Conservation (phyloP, 2,888 invertebrate genomes). For the Eurytoma californica region DNA sequence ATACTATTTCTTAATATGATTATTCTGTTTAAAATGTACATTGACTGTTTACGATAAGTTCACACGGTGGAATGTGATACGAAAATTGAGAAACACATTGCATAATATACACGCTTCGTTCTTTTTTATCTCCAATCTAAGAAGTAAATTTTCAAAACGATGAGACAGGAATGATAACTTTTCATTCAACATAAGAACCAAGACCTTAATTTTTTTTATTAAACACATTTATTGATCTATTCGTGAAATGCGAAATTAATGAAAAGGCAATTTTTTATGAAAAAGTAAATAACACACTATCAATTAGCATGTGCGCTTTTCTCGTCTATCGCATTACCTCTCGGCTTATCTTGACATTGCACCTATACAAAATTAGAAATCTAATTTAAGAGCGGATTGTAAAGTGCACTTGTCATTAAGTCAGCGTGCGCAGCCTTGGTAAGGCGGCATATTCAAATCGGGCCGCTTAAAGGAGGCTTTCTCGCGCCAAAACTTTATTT, state of each 20-base stretch:
- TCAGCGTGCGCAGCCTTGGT: slow-evolving; percentile 14
- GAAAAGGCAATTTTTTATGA: neutral
- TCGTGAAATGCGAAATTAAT: neutral
- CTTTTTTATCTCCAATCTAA: neutral
- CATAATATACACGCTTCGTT: neutral
- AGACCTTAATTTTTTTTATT: no score
- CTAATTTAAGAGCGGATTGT: slow-evolving; percentile 42
- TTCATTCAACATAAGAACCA: no score
- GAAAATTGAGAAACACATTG: no score
- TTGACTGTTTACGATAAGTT: no score
- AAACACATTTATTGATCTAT: neutral
- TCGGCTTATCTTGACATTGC: slow-evolving; percentile 9
- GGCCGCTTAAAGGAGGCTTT: slow-evolving; percentile 1
- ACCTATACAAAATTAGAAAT: slow-evolving; percentile 41
- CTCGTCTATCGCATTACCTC: neutral
- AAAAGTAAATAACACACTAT: neutral
- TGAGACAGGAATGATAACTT: no score
- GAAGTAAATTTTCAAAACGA: no score
- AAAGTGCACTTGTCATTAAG: slow-evolving; percentile 36
- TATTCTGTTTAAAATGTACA: neutral
- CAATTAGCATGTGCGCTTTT: neutral
- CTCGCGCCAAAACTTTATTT: slow-evolving; percentile 34
- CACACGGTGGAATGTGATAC: no score
- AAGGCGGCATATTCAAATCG: slow-evolving; percentile 35
- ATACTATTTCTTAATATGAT: neutral